phyloP scores from a whole-genome alignment of 2,113 vertebrate species.

The Oreocharis arfaki region DNA sequence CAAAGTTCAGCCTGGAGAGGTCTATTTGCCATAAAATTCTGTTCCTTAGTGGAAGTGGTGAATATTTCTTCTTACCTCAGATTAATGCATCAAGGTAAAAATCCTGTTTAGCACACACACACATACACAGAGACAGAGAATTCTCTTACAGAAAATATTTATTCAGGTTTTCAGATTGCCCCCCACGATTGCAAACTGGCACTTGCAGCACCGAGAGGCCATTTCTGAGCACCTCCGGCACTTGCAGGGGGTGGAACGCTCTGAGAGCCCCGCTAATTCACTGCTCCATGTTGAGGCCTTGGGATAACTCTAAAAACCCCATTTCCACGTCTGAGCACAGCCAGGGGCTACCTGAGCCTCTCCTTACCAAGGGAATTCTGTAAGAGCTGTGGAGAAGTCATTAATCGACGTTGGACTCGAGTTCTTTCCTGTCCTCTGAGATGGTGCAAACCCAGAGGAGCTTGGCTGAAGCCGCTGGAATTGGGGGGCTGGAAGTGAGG shows the following conservation, averaged over 20 bases:
- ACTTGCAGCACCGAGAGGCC: not conserved
- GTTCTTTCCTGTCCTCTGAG: not conserved
- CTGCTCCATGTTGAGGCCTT: not conserved
- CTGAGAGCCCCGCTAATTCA: not conserved
- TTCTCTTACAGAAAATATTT: not conserved
- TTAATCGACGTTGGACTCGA: not conserved
- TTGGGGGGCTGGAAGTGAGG: not conserved
- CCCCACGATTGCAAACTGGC: not conserved
- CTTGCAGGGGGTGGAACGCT: not conserved
- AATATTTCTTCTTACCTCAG: not conserved
- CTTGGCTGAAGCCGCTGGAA: not conserved
- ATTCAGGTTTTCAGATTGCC: not conserved
- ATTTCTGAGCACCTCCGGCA: not conserved
- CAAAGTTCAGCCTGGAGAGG: not conserved
- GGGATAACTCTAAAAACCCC: not conserved
- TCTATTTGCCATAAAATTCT: not conserved
- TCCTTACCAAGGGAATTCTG: not conserved
- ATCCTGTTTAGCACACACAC: not conserved
- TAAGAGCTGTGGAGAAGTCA: not conserved
- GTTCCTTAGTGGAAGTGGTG: not conserved
- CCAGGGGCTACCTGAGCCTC: not conserved
- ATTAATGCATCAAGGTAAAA: conserved; percentile 2
- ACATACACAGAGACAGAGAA: not conserved
- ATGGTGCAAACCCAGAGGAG: not conserved
- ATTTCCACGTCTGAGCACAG: not conserved